phyloP scores from a whole-genome alignment of 2,113 vertebrate genomes.

The Ciconia boyciana region DNA sequence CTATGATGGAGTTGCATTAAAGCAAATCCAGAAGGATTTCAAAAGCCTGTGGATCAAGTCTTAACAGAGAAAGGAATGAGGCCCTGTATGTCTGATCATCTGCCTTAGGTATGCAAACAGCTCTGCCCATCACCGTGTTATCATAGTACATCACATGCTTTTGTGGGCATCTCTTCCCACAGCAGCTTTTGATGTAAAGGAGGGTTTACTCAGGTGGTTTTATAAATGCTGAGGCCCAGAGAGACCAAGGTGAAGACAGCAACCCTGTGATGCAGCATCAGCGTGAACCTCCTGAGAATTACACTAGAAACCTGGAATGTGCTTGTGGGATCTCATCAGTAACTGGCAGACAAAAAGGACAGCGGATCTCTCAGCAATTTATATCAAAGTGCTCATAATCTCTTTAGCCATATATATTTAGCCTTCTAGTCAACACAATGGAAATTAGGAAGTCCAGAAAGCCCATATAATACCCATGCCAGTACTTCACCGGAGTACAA shows the following conservation, averaged over 20 bases:
- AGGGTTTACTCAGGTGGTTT: neutral
- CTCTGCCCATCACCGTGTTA: neutral
- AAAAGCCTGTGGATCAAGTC: neutral
- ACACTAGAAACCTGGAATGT: neutral
- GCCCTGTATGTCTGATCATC: accelerated
- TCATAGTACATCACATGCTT: neutral
- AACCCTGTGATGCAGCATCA: neutral
- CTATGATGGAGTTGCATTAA: neutral
- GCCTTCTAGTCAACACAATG: neutral
- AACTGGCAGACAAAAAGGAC: neutral
- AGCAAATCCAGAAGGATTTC: neutral
- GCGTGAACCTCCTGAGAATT: neutral
- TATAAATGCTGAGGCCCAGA: neutral
- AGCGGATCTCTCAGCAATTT: neutral
- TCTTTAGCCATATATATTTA: neutral
- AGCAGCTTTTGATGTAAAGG: neutral
- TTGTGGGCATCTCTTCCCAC: neutral
- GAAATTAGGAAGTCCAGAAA: neutral
- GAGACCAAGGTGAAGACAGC: neutral
- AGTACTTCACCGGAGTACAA: neutral
- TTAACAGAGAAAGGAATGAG: neutral
- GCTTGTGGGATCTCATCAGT: neutral
- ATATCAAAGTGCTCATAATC: neutral
- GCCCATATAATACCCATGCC: neutral
- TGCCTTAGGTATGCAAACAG: neutral